Percentiles rank a stretch among this genome's conserved stretches.
Conservation (phyloP, 1,140 invertebrate genomes). For the Eupristina koningsbergeri region DNA sequence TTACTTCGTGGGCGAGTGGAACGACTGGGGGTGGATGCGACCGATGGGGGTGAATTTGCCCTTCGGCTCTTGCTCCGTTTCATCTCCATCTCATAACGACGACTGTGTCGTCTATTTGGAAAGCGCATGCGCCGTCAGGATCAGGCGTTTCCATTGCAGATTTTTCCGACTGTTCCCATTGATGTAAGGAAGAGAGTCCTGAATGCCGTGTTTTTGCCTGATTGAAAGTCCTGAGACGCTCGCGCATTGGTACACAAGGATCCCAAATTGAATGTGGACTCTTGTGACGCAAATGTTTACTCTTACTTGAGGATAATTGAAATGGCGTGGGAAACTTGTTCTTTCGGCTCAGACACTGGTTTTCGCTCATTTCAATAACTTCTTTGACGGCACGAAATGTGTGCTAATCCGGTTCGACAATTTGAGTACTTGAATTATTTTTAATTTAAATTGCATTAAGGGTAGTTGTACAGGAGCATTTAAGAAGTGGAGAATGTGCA, state of each 20-base stretch:
- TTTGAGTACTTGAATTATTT: background rate
- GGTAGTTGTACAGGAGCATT: background rate
- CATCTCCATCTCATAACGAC: constrained; percentile 22
- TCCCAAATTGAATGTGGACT: too few species aligned
- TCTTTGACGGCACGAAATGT: background rate
- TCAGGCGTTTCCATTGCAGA: background rate
- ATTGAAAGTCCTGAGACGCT: too few species aligned
- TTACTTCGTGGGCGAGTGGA: constrained; percentile 40
- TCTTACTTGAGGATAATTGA: too few species aligned
- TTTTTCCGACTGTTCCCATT: too few species aligned
- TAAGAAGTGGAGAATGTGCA: background rate
- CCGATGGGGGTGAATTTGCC: constrained; percentile 43
- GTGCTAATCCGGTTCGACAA: too few species aligned
- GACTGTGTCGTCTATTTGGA: background rate
- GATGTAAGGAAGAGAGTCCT: too few species aligned
- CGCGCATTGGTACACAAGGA: too few species aligned
- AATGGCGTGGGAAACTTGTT: too few species aligned
- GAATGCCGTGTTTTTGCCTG: too few species aligned
- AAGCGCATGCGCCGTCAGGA: background rate
- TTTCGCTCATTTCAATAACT: background rate
- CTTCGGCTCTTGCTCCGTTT: constrained; percentile 42
- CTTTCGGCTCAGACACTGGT: too few species aligned
- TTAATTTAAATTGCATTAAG: background rate
- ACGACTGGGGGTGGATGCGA: background rate
- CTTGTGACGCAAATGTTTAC: too few species aligned